A percentile compares a stretch with the other conserved stretches of the same genome.
These are phyloP conservation scores for Chlorodrepanis virens DNA, from an alignment of 2,113 vertebrate species.

Conservation along the genomic window DNA sequence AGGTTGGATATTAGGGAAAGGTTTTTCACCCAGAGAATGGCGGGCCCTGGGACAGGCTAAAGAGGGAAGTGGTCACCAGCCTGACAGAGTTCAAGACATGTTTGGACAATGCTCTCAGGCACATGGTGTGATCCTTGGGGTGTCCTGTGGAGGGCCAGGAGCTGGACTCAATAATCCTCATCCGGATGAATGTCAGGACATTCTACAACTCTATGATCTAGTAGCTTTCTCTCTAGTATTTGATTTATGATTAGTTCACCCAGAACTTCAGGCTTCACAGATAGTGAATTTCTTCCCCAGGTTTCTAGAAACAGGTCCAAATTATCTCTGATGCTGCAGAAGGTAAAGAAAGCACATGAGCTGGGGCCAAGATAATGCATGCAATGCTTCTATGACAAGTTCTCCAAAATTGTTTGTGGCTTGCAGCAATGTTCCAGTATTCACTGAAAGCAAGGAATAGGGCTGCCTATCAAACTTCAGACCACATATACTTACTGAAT, in stretches of 20 bases:
- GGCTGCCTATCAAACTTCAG: background rate
- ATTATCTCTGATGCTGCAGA: constrained; percentile 13
- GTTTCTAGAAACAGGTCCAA: constrained; percentile 14
- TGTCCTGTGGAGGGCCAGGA: background rate
- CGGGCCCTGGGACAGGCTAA: background rate
- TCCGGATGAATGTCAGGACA: background rate
- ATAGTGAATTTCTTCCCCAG: constrained; percentile 21
- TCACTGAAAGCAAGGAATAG: background rate
- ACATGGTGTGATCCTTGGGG: background rate
- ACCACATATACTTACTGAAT: background rate
- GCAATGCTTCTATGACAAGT: background rate
- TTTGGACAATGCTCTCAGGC: no score
- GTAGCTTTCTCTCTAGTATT: background rate
- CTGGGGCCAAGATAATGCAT: constrained; percentile 1
- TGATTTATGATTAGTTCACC: constrained; percentile 45
- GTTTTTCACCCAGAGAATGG: background rate
- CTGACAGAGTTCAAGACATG: fast-evolving
- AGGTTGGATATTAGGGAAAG: background rate
- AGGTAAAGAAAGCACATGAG: constrained; percentile 37
- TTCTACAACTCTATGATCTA: background rate
- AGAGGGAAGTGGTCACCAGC: background rate
- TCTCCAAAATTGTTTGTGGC: background rate
- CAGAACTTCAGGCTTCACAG: constrained; percentile 3
- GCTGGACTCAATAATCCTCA: background rate
- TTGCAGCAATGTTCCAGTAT: background rate